Conservation (phyloP, 2,888 invertebrate species). For the Bombylius discolor region DNA sequence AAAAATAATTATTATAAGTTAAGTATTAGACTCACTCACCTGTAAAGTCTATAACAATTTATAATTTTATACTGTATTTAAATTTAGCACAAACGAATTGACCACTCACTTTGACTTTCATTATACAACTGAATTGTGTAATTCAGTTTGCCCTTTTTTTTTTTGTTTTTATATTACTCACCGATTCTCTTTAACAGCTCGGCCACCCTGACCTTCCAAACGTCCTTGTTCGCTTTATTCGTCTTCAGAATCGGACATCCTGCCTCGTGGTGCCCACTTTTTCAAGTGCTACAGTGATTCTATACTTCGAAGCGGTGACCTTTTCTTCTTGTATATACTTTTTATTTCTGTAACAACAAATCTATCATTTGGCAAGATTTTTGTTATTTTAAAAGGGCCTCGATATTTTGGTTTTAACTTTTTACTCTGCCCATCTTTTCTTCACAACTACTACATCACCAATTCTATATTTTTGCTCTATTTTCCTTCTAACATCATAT, state of each 20-base stretch:
- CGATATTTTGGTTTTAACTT: slow-evolving; percentile 19
- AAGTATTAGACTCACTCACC: no score
- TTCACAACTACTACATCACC: slow-evolving; percentile 20
- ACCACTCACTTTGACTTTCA: no score
- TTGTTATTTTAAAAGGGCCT: slow-evolving; percentile 19
- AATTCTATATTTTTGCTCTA: slow-evolving; percentile 6
- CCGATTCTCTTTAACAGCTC: no score
- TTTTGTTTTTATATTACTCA: no score
- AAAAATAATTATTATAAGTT: no score
- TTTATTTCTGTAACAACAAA: slow-evolving; percentile 17
- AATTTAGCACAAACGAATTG: no score
- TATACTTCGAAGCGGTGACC: slow-evolving; percentile 3
- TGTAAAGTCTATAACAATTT: no score
- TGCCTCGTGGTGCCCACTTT: not conserved
- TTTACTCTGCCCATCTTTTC: slow-evolving; percentile 15
- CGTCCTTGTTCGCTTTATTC: slow-evolving; percentile 1
- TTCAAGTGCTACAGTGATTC: slow-evolving; percentile 7
- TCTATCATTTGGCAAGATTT: slow-evolving; percentile 17
- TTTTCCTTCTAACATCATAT: slow-evolving; percentile 6
- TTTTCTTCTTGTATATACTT: slow-evolving; percentile 1
- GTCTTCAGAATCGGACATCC: not conserved
- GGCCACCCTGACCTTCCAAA: not conserved
- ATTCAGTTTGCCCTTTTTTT: no score
- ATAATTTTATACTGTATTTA: no score
- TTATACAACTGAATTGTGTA: no score